Evolutionary conservation across 2,888 invertebrate species (phyloP), one percentile per base, ranked within the genome.

Genomic region (Leptarthrus brevirostris): DNA sequence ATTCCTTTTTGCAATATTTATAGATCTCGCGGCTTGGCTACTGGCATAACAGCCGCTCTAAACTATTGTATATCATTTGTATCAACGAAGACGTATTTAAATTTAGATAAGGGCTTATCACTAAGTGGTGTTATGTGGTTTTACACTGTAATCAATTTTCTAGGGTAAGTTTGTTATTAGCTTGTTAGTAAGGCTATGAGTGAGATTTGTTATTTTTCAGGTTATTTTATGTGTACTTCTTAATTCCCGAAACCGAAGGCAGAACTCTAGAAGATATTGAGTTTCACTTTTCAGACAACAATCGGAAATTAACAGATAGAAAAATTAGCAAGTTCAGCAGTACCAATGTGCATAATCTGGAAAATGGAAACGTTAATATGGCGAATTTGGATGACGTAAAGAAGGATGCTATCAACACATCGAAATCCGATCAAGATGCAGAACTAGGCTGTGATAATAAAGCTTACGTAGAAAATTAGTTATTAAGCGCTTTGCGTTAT

Each of bases 221-320:
- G 20, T 52, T 87, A 2, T 78, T 87, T 6, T 87, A 86, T 75
- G 81, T 88, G 2, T 88, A 87, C 80, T 86, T 87, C 79, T 85
- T 85, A 74, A 79, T 89, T 75, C 87, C 88, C 34, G 88, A 89
- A 80, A 89, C 89, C 0, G 88, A 89, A 83, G 87, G 87, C 61
- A 66, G 77, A 14, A 76, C 78, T 0, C 16, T 79, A 2, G 78
- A 78, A 71, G 78, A 79, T 20, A 79, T 79, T 54, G 78, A 79
- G 52, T 14, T 61, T 6, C 78, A 79, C 66, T 78, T 78, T 71
- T 78, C 78, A 2, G 61, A 77, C n/a, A 78, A 78, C 18, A 52
- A 72, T 40, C 74, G 74, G 3, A 78, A 77, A 70, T 22, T 78
- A 3, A 75, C 75, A 3, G 78, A 77, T 58, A 76, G 75, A 24